Base-by-base conservation (phyloP, 2,797 vertebrate genomes). In the Staurois parvus region DNA sequence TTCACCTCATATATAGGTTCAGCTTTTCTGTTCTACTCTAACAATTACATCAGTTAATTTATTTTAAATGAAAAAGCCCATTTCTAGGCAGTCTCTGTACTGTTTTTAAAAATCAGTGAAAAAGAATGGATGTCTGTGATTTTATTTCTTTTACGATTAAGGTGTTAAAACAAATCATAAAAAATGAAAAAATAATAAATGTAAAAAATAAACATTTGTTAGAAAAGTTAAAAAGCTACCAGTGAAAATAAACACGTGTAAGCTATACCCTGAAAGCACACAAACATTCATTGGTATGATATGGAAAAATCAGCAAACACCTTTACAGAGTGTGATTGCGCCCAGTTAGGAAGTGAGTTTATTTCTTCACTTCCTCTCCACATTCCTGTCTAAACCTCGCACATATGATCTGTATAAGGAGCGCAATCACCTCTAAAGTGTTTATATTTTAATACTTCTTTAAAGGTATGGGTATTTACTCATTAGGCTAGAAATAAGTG, bases 291-390 rank as follows among this genome's bases (percentile, higher is more conserved):
- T 24, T 45, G 64, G 72, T 85, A 81, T 62, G 52, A 72, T 40
- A 81, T 72, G 79, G 79, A 82, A 82, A 82, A 82, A 69, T 68
- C 52, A 86, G 79, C 84, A 86, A 86, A 86, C 66, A 64, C 84
- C 84, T 81, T 86, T 28, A 30, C 73, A 76, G 70, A 81, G 79
- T 42, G 73, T 75, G 34, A 85, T 29, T 74, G 42, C 77, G 42
- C 84, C 81, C 64, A 30, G 78, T 76, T 52, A 85, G 45, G 79
- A 85, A 80, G 62, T 66, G 42, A 45, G n/a, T 40, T 80, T 84
- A 70, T 84, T 84, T 48, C 56, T 81, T 28, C 9, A 79, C 73
- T 45, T 70, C 72, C 64, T 26, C 62, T 59, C 29, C 73, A 59
- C 48, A 77, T 76, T 76, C 66, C 79, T 77, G 76, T 82, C 34